phyloP scores from a whole-genome alignment of 2,113 vertebrate genomes.

The Rhinogobius similis region DNA sequence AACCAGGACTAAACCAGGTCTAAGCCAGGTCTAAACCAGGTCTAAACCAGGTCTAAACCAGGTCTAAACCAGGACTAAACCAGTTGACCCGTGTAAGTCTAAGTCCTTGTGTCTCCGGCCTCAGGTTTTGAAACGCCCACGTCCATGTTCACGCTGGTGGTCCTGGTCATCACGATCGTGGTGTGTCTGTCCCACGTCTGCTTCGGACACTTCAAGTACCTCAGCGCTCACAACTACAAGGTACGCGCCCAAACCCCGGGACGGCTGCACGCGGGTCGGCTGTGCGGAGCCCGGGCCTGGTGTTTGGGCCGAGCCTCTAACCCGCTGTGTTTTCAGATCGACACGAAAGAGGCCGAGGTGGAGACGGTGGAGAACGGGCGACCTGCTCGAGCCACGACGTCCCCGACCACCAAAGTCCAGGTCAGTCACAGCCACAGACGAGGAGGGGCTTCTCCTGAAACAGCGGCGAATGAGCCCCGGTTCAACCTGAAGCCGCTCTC shows the following conservation, averaged over 20 bases:
- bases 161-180: constrained; percentile 95
- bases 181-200: constrained; percentile 96
- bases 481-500: too few relatives aligned
- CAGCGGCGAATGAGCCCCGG: too few relatives aligned
- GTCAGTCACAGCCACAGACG: constrained; percentile 70
- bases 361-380: constrained; percentile 88
- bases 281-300: too few relatives aligned
- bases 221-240: constrained; percentile 99
- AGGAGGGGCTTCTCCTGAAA: too few relatives aligned
- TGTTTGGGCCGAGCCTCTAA: too few relatives aligned
- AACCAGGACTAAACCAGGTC: too few relatives aligned
- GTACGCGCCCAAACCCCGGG: constrained; percentile 59
- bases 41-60: neutral
- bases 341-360: constrained; percentile 86
- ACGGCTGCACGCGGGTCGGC: too few relatives aligned
- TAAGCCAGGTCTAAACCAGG: too few relatives aligned
- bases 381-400: constrained; percentile 73
- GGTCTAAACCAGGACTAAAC: neutral
- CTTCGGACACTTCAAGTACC: constrained; percentile 98
- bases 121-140: constrained; percentile 89
- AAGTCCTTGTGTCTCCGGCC: neutral
- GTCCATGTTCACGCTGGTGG: constrained; percentile 97
- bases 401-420: constrained; percentile 84
- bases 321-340: constrained; percentile 85
- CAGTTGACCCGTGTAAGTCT: neutral